A percentile compares a stretch with the other conserved stretches of the same genome.
Conservation (phyloP, 2,113 vertebrate species). For the Colossoma macropomum region DNA sequence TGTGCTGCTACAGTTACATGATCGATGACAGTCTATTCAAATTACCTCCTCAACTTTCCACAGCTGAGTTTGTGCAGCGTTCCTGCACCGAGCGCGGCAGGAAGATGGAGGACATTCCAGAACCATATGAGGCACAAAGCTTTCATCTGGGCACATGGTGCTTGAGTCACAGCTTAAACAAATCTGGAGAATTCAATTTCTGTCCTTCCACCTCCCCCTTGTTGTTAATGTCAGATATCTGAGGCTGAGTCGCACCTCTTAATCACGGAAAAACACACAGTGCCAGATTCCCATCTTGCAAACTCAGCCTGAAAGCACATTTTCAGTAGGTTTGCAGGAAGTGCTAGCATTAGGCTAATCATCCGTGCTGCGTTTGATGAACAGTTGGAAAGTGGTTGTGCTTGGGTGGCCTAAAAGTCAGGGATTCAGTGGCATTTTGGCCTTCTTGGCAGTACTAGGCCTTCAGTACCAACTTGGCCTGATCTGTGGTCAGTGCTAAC, state of each 20-base stretch:
- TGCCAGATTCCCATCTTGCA: constrained; percentile 16
- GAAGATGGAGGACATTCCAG: neutral
- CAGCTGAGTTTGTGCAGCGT: neutral
- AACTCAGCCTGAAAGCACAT: neutral
- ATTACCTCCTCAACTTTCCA: neutral
- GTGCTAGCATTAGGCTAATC: neutral
- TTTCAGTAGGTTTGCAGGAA: neutral
- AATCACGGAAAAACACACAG: constrained; percentile 37
- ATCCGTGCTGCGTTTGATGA: neutral
- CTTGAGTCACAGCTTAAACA: constrained; percentile 44
- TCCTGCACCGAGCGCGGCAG: neutral
- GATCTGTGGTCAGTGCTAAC: neutral
- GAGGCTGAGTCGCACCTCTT: constrained; percentile 39
- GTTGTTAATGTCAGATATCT: constrained; percentile 50
- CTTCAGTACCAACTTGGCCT: neutral
- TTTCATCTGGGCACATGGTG: constrained; percentile 13
- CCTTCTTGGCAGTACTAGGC: neutral
- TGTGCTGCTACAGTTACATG: neutral
- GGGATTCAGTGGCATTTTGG: neutral
- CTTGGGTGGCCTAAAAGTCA: neutral
- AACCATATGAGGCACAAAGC: neutral
- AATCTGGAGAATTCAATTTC: constrained; percentile 40
- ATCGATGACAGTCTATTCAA: constrained; percentile 13
- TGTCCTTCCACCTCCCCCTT: constrained; percentile 39
- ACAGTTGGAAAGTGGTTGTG: neutral